Evolutionary conservation across 1,140 invertebrate genomes (phyloP).

Genomic region (Dufourea novaeangliae): DNA sequence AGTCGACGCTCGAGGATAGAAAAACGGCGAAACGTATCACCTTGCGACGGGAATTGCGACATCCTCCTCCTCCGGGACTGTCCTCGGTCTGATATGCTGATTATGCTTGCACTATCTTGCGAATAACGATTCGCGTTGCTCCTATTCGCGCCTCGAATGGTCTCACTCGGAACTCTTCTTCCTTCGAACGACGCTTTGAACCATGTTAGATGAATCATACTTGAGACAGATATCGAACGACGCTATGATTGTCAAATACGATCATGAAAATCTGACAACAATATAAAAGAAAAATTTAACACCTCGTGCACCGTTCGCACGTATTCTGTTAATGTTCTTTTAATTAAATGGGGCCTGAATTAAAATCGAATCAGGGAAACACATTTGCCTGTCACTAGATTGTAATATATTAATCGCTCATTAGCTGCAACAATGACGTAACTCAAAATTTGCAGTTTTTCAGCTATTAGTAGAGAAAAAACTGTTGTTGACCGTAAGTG

Average conservation of each 20-base stretch:
- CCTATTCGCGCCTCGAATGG: neutral
- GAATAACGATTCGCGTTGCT: conserved; percentile 7
- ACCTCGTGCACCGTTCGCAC: no score
- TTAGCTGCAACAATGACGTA: no score
- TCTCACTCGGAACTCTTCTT: neutral
- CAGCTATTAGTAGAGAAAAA: no score
- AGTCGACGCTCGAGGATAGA: conserved; percentile 20
- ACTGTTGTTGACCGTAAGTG: no score
- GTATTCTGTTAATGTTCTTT: no score
- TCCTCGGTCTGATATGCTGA: conserved; percentile 68
- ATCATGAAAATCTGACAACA: neutral
- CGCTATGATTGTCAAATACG: neutral
- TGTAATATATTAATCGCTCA: no score
- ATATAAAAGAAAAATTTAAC: no score
- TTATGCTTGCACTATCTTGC: conserved; percentile 31
- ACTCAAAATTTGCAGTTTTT: no score
- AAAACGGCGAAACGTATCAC: conserved; percentile 46
- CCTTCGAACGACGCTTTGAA: neutral
- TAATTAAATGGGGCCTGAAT: no score
- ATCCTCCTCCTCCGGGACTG: conserved; percentile 41
- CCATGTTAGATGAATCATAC: neutral
- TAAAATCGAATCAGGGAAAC: no score
- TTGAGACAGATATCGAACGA: neutral
- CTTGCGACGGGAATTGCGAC: conserved; percentile 63
- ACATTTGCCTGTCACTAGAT: no score